These are phyloP conservation scores for Zelostemma sp. DNA, from an alignment of 1,140 invertebrate genomes.

Conservation along the genomic window DNA sequence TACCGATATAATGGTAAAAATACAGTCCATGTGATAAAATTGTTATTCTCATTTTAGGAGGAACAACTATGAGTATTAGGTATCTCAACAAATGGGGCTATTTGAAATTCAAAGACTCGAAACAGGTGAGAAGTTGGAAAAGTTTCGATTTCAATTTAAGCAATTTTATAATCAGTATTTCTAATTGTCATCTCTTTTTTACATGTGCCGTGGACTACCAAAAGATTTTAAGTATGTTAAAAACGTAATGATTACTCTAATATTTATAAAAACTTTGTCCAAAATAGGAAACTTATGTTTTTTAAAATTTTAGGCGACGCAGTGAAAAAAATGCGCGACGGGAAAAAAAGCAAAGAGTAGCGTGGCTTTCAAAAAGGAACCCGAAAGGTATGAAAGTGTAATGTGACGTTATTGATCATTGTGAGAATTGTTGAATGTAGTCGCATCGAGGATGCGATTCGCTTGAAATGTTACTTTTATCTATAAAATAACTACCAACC, in stretches of 20 bases:
- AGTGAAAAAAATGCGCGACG: constrained; percentile 14
- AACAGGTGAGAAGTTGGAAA: constrained; percentile 28
- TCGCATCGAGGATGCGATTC: not conserved
- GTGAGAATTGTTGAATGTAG: not conserved
- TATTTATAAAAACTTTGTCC: not conserved
- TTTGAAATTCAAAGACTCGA: constrained; percentile 67
- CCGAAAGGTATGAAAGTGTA: constrained; percentile 4
- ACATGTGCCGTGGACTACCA: not conserved
- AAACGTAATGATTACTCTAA: not conserved
- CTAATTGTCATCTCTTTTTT: not conserved
- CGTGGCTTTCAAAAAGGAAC: constrained; percentile 8
- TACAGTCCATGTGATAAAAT: no score
- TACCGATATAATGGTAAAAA: no score
- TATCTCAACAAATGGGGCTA: constrained; percentile 72
- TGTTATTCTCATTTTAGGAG: constrained; percentile 60
- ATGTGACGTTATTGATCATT: not conserved
- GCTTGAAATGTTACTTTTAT: not conserved
- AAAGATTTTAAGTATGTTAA: constrained; percentile 3
- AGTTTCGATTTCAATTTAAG: not conserved
- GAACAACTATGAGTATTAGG: constrained; percentile 74
- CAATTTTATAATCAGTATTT: not conserved
- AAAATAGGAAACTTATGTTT: no score
- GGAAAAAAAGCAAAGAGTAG: constrained; percentile 1
- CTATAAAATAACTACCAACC: not conserved
- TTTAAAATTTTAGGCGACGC: constrained; percentile 21